These are phyloP conservation scores for Caradrina clavipalpis DNA, from an alignment of 2,888 invertebrate genomes.

Conservation along the genomic window DNA sequence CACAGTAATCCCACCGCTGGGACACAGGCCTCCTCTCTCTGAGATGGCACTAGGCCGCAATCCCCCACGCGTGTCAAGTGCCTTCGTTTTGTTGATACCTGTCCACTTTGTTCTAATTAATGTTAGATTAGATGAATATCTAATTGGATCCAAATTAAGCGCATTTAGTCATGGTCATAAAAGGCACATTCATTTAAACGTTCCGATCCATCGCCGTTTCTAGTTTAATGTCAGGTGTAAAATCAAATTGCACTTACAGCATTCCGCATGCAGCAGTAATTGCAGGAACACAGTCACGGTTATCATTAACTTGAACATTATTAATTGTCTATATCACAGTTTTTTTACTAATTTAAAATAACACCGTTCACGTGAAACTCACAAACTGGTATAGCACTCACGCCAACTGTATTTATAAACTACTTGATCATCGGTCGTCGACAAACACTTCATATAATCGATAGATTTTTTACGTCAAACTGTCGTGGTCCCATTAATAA, in stretches of 20 bases:
- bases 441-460: slow-evolving; percentile 12
- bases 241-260: slow-evolving; percentile 70
- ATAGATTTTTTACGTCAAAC: slow-evolving; percentile 21
- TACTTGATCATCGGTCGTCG: slow-evolving; percentile 10
- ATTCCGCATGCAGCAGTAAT: slow-evolving; percentile 61
- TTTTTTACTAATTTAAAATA: slow-evolving; percentile 28
- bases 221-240: slow-evolving; percentile 48
- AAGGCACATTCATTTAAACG: slow-evolving; percentile 38
- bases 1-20: slow-evolving; percentile 1
- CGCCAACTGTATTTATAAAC: slow-evolving; percentile 25
- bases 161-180: slow-evolving; percentile 44
- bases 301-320: slow-evolving; percentile 64
- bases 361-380: slow-evolving; percentile 34
- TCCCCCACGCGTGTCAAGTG: not conserved
- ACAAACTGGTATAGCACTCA: slow-evolving; percentile 20
- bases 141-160: slow-evolving; percentile 50
- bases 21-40: not conserved
- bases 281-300: slow-evolving; percentile 62
- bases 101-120: slow-evolving; percentile 29
- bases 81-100: slow-evolving; percentile 14
- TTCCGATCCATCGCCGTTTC: slow-evolving; percentile 50
- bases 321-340: slow-evolving; percentile 58
- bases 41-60: not conserved
- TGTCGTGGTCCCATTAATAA: slow-evolving; percentile 19
- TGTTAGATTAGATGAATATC: slow-evolving; percentile 21